Evolutionary conservation across 2,888 invertebrate species (phyloP).

Genomic region (Dermolepida albohirtum): DNA sequence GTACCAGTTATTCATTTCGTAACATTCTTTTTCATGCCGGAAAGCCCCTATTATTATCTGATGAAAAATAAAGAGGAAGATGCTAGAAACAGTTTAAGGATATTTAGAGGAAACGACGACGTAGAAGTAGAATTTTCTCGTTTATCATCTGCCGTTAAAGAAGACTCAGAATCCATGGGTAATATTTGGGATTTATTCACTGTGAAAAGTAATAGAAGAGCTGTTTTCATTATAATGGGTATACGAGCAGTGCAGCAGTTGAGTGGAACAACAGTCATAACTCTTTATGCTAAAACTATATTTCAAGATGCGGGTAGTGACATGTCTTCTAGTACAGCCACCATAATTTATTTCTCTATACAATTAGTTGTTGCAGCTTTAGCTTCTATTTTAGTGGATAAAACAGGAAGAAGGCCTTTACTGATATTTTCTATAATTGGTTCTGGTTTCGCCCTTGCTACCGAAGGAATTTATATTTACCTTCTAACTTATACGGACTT

Average conservation of each 20-base stretch:
- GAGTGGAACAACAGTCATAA: constrained; percentile 73
- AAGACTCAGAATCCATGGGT: constrained; percentile 67
- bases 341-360: constrained; percentile 64
- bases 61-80: constrained; percentile 63
- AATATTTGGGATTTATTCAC: constrained; percentile 69
- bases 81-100: constrained; percentile 66
- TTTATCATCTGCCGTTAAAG: constrained; percentile 57
- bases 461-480: constrained; percentile 65
- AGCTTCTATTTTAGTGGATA: constrained; percentile 71
- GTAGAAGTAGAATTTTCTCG: constrained; percentile 64
- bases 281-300: constrained; percentile 71
- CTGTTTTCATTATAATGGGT: constrained; percentile 72
- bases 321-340: constrained; percentile 60
- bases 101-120: constrained; percentile 65
- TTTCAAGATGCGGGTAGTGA: constrained; percentile 62
- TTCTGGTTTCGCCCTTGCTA: constrained; percentile 62
- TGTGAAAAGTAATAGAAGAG: constrained; percentile 71
- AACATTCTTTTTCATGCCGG: constrained; percentile 69
- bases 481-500: constrained; percentile 61
- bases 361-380: constrained; percentile 71
- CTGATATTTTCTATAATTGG: constrained; percentile 67
- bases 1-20: constrained; percentile 66
- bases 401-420: constrained; percentile 68
- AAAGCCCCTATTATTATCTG: constrained; percentile 69
- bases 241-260: constrained; percentile 69